Base-by-base conservation (phyloP, 1,140 invertebrate species). In the Drosophila neocordata region DNA sequence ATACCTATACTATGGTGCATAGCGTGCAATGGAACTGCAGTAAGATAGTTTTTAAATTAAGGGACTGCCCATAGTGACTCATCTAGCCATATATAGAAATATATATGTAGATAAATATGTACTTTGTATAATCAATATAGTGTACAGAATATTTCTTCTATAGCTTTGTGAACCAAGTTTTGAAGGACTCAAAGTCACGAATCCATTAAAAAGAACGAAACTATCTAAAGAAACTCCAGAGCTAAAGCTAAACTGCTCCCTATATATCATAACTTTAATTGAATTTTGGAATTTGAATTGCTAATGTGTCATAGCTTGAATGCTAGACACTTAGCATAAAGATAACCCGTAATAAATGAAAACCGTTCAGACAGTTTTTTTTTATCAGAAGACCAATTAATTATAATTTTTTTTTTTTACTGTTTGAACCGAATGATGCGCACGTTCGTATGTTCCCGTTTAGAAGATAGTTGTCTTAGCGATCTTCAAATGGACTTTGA, bases 401-500 rank as follows among this genome's bases (percentile, higher is more conserved):
- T 18, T 44, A 15, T 44, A 2, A 31, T 6, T 31, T 31, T 31
- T 31, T 31, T 31, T 31, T 31, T 31, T 31, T 31, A 24, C 4
- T 24, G 3, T 44, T 18, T 15, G 8, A 41, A 41, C 27, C 27
- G 1, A 18, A 18, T 18, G 13, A 44, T 44, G 41, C 13, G 13
- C 5, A 18, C 2, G 13, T 7, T 9, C 6, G 41, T 24, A 24
- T 24, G 22, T 24, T 2, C 22, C n/a, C n/a, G n/a, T n/a, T n/a
- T 4, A 24, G 15, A 18, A 44, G 7, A 12, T 20, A 48, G 15
- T 48, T 20, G 41, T 8, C 15, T 15, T 9, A 20, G 15, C 41
- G 18, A 48, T 48, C 41, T 48, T 48, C 8, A 48, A 38, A 15
- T 38, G 48, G 44, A 62, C 60, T 62, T 34, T 62, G 41, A 20